A percentile compares a stretch with the other conserved stretches of the same genome.
These are phyloP conservation scores for Cephus pulcher DNA, from an alignment of 2,888 invertebrate genomes.

Conservation along the genomic window DNA sequence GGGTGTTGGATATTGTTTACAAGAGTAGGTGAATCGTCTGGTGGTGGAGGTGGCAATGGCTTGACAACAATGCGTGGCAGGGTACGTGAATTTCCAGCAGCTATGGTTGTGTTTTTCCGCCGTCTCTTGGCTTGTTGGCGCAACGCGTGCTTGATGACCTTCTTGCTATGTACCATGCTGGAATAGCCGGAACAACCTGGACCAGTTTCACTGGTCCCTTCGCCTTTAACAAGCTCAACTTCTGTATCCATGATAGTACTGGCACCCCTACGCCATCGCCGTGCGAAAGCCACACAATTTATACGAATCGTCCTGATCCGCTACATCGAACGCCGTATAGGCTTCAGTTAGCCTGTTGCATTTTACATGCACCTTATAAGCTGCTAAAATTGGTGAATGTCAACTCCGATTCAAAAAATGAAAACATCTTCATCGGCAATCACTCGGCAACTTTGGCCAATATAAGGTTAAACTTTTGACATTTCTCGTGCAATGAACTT, in stretches of 20 bases:
- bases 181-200: slow-evolving; percentile 59
- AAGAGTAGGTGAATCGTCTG: slow-evolving; percentile 64
- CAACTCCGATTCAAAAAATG: slow-evolving; percentile 34
- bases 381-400: slow-evolving; percentile 23
- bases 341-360: slow-evolving; percentile 22
- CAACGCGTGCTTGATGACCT: slow-evolving; percentile 81
- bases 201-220: slow-evolving; percentile 54
- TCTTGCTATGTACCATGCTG: slow-evolving; percentile 71
- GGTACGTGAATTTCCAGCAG: slow-evolving; percentile 73
- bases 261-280: slow-evolving; percentile 9
- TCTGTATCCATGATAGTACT: slow-evolving; percentile 52
- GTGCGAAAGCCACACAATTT: slow-evolving; percentile 14
- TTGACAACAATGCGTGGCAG: slow-evolving; percentile 86
- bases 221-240: slow-evolving; percentile 54
- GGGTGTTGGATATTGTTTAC: slow-evolving; percentile 47
- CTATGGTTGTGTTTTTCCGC: slow-evolving; percentile 82
- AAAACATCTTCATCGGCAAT: slow-evolving; percentile 32
- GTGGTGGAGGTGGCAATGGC: slow-evolving; percentile 78
- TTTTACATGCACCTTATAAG: slow-evolving; percentile 23
- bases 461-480: background rate
- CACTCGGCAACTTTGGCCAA: slow-evolving; percentile 1
- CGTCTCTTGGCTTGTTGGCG: slow-evolving; percentile 81
- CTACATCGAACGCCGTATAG: slow-evolving; percentile 17
- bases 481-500: slow-evolving; percentile 1
- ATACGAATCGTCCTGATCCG: slow-evolving; percentile 6